Conservation (phyloP, 2,888 invertebrate genomes). For the Pseudoips prasinana region DNA sequence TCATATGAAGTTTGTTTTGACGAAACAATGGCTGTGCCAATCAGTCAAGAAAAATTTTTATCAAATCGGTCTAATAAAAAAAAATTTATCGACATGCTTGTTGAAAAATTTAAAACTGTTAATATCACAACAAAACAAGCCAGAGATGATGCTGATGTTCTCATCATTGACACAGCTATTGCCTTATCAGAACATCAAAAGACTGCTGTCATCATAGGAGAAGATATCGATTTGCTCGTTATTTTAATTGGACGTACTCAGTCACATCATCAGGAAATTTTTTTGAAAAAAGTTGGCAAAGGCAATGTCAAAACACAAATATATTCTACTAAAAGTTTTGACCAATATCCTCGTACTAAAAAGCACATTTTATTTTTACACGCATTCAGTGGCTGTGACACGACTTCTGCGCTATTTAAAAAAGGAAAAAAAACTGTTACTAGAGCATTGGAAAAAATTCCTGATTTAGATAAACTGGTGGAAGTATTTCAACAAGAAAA, state of each 20-base stretch:
- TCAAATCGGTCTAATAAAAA: constrained; percentile 27
- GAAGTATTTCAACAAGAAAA: constrained; percentile 43
- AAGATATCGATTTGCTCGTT: constrained; percentile 50
- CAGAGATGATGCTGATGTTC: constrained; percentile 49
- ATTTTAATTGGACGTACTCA: constrained; percentile 47
- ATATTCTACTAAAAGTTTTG: constrained; percentile 45
- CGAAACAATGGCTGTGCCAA: constrained; percentile 33
- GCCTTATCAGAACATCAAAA: constrained; percentile 24
- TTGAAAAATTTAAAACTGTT: constrained; percentile 43
- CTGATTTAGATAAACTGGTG: constrained; percentile 34
- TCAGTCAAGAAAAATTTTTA: constrained; percentile 18
- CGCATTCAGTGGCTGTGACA: constrained; percentile 35
- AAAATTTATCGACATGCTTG: constrained; percentile 39
- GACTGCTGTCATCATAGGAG: constrained; percentile 41
- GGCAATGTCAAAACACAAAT: constrained; percentile 44
- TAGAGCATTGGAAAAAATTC: constrained; percentile 6
- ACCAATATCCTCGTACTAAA: constrained; percentile 37
- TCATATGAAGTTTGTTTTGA: constrained; percentile 47
- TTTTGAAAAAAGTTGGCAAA: constrained; percentile 37
- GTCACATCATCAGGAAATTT: constrained; percentile 33
- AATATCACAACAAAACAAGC: constrained; percentile 49
- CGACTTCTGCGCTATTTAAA: constrained; percentile 35
- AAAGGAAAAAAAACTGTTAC: constrained; percentile 8
- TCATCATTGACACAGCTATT: constrained; percentile 45
- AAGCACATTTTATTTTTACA: constrained; percentile 32